These are phyloP conservation scores for Siphamia tubifer DNA, from an alignment of 2,113 vertebrate genomes.

Conservation along the genomic window DNA sequence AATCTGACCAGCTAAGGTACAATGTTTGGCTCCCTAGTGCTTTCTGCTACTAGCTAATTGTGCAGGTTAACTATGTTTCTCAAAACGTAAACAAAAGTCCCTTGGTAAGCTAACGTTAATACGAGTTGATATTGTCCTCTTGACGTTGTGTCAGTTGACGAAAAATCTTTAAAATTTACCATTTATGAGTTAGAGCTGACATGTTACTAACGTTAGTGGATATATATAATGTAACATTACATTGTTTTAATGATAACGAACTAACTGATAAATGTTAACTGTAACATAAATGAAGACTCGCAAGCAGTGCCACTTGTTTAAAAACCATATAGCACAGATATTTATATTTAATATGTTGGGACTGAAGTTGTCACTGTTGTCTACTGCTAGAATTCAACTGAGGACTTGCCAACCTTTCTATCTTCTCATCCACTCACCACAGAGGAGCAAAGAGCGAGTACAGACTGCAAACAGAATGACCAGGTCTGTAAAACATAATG, in stretches of 20 bases:
- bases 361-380: conserved; percentile 2
- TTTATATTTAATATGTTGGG: not conserved
- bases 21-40: not conserved
- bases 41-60: conserved; percentile 22
- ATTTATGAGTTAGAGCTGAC: not conserved
- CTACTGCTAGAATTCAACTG: conserved; percentile 34
- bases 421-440: conserved; percentile 57
- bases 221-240: too few species aligned
- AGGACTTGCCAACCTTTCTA: conserved; percentile 37
- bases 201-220: not conserved
- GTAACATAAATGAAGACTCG: not conserved
- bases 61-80: conserved; percentile 8
- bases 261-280: too few species aligned
- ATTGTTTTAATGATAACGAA: too few species aligned
- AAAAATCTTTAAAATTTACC: not conserved
- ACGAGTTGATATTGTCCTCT: not conserved
- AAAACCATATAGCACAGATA: not conserved
- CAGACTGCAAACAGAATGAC: conserved; percentile 80
- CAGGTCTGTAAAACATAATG: conserved; percentile 57
- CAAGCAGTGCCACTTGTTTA: not conserved
- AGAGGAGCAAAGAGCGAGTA: conserved; percentile 72
- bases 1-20: not conserved
- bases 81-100: conserved; percentile 71
- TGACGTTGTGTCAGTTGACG: not conserved
- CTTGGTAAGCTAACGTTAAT: not conserved